A percentile compares a stretch with the other conserved stretches of the same genome.
Evolutionary conservation across 2,113 vertebrate genomes (phyloP).

Genomic region (Oreotrochilus melanogaster): DNA sequence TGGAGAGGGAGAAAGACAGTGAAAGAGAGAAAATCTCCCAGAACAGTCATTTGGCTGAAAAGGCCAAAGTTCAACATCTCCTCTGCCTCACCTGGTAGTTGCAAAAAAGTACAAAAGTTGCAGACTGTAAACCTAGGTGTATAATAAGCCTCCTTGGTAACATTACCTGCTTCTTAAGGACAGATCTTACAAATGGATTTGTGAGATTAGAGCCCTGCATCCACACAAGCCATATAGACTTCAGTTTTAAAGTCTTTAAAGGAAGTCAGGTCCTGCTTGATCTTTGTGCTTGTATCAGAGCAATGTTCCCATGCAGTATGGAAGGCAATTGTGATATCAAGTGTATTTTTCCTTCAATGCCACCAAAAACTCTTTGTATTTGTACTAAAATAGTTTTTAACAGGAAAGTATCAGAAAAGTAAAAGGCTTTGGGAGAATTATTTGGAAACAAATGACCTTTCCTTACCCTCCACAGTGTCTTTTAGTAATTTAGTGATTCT

Average conservation of each 20-base stretch:
- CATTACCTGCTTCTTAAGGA: neutral
- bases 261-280: neutral
- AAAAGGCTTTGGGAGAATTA: neutral
- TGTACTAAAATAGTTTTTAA: neutral
- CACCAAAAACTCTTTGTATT: neutral
- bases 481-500: neutral
- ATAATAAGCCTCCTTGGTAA: neutral
- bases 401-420: neutral
- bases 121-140: neutral
- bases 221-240: neutral
- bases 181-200: neutral
- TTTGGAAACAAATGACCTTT: constrained; percentile 20
- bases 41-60: neutral
- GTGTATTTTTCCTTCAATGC: neutral
- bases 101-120: neutral
- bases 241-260: constrained; percentile 7
- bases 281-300: neutral
- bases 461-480: neutral
- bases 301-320: neutral
- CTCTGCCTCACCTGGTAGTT: neutral
- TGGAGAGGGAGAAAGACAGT: neutral
- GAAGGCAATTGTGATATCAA: neutral
- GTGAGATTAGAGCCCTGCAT: neutral
- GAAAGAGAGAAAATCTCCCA: neutral
- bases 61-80: neutral